phyloP scores from a whole-genome alignment of 2,888 invertebrate species.

The Hypselothyrea guttata region DNA sequence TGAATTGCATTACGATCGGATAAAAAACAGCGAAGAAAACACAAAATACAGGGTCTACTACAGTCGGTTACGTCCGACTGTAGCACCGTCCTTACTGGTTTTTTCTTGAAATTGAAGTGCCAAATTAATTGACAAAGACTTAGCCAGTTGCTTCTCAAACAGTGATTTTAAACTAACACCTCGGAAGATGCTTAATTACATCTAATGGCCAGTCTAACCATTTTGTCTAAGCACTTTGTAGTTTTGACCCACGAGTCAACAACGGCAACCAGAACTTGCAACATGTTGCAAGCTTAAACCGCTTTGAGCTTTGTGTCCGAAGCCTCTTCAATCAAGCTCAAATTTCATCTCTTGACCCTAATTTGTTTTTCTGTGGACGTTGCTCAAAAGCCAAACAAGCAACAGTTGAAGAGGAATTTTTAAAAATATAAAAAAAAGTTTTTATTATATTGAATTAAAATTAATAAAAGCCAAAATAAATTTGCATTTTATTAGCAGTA shows the following conservation, averaged over 20 bases:
- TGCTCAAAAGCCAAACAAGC: neutral
- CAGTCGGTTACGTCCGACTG: no score
- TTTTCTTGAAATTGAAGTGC: conserved; percentile 17
- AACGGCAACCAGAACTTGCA: conserved; percentile 25
- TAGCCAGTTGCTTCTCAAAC: conserved; percentile 38
- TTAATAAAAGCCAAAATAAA: no score
- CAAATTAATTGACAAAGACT: conserved; percentile 17
- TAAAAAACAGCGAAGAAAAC: no score
- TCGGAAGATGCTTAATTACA: conserved; percentile 41
- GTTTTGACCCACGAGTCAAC: conserved; percentile 29
- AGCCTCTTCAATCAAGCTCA: conserved; percentile 45
- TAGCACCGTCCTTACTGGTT: no score
- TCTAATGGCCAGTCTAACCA: conserved; percentile 27
- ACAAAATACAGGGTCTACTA: no score
- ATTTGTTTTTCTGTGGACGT: conserved; percentile 16
- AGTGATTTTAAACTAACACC: conserved; percentile 24
- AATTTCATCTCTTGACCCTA: conserved; percentile 48
- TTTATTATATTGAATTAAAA: no score
- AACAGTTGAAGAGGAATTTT: no score
- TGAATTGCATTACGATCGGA: no score
- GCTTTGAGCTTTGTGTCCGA: conserved; percentile 3
- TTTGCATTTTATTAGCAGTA: no score
- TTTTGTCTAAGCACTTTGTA: conserved; percentile 23
- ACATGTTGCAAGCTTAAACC: conserved; percentile 32
- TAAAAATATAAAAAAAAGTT: no score